Percentiles rank a stretch among this genome's conserved stretches.
These are phyloP conservation scores for Drosophila barbarae DNA, from an alignment of 2,888 invertebrate species.

Conservation along the genomic window DNA sequence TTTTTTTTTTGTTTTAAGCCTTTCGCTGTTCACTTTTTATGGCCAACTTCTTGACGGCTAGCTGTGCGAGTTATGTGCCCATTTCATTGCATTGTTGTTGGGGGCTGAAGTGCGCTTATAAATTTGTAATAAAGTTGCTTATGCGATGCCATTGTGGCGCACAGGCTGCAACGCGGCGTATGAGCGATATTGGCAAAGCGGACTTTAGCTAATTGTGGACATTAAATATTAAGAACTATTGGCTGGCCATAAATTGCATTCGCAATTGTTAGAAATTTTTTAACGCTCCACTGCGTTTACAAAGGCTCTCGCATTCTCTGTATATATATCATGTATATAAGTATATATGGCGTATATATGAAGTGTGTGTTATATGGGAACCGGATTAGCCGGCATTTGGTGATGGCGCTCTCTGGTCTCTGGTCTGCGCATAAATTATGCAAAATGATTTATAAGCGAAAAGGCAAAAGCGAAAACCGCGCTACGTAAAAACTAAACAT, in stretches of 20 bases:
- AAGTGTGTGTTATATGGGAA: conserved; percentile 1
- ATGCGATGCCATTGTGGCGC: conserved; percentile 30
- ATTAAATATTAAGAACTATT: conserved; percentile 65
- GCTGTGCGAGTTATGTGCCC: conserved; percentile 63
- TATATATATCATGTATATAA: not conserved
- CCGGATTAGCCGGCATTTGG: conserved; percentile 29
- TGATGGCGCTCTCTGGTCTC: conserved; percentile 6
- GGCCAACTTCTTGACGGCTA: conserved; percentile 55
- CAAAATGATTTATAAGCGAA: conserved; percentile 66
- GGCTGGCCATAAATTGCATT: conserved; percentile 37
- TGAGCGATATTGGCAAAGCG: conserved; percentile 49
- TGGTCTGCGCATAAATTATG: conserved; percentile 65
- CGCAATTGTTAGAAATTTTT: conserved; percentile 35
- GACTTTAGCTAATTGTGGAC: conserved; percentile 52
- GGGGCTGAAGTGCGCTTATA: conserved; percentile 67
- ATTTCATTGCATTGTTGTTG: conserved; percentile 58
- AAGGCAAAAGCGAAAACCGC: conserved; percentile 49
- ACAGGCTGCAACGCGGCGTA: conserved; percentile 44
- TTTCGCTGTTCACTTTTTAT: conserved; percentile 53
- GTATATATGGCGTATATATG: conserved; percentile 1
- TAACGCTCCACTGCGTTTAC: conserved; percentile 24
- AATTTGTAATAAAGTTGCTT: conserved; percentile 65
- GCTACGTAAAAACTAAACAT: conserved; percentile 67
- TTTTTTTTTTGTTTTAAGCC: conserved; percentile 52
- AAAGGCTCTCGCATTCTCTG: not conserved